These are phyloP conservation scores for Nibea coibor DNA, from an alignment of 2,113 vertebrate species.

Conservation along the genomic window DNA sequence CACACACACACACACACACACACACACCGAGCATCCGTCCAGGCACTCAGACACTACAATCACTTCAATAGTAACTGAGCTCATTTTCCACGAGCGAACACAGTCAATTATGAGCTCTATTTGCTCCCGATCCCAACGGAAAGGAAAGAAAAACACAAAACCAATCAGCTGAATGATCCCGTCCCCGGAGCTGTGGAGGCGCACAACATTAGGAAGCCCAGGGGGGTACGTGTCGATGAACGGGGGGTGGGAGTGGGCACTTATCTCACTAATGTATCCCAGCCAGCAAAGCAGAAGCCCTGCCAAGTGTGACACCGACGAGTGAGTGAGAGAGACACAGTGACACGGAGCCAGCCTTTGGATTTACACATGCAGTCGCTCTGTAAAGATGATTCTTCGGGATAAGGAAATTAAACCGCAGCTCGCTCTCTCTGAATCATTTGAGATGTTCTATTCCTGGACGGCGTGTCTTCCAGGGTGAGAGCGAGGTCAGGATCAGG, in stretches of 20 bases:
- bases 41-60: constrained; percentile 9
- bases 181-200: constrained; percentile 13
- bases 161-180: constrained; percentile 47
- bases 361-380: too few species aligned
- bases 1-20: not conserved
- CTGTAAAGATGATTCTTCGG: too few species aligned
- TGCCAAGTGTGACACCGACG: constrained; percentile 4
- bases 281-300: constrained; percentile 10
- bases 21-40: not conserved
- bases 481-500: not conserved
- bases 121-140: constrained; percentile 55
- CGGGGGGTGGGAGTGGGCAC: not conserved
- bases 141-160: constrained; percentile 32
- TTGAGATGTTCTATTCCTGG: too few species aligned
- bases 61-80: constrained; percentile 39
- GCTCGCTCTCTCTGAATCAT: too few species aligned
- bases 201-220: constrained; percentile 3
- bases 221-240: not conserved
- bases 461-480: not conserved
- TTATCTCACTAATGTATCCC: constrained; percentile 35
- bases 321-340: not conserved
- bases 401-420: too few species aligned
- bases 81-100: constrained; percentile 31
- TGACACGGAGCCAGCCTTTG: too few species aligned
- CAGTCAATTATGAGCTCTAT: constrained; percentile 59